Percentiles rank a stretch among this genome's conserved stretches.
phyloP scores from a whole-genome alignment of 2,113 vertebrate species.

The Delphinus delphis region DNA sequence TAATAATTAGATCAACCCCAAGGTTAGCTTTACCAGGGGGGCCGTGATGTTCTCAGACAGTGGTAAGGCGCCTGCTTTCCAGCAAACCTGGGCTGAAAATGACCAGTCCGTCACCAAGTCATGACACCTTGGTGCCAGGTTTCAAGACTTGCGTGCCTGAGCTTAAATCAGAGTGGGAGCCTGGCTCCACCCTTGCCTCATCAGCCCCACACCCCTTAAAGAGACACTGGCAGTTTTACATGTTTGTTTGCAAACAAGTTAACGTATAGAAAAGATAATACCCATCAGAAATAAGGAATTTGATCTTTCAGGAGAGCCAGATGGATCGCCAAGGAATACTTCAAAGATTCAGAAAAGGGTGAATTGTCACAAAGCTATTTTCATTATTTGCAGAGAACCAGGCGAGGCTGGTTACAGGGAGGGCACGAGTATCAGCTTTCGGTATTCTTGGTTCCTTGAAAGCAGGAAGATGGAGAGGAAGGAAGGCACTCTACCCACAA shows the following conservation, averaged over 20 bases:
- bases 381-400: not conserved
- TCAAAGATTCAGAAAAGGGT: not conserved
- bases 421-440: not conserved
- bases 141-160: not conserved
- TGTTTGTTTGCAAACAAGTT: not conserved
- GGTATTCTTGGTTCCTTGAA: not conserved
- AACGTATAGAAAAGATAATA: not conserved
- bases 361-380: not conserved
- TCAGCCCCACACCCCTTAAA: not conserved
- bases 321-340: not conserved
- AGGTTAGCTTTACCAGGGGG: not conserved
- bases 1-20: not conserved
- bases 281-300: constrained; percentile 37
- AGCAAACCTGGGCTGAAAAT: not conserved
- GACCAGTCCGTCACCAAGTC: not conserved
- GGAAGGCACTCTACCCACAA: not conserved
- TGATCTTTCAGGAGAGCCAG: not conserved
- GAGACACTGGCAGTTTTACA: not conserved
- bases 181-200: not conserved
- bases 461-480: not conserved
- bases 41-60: not conserved
- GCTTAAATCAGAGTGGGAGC: not conserved
- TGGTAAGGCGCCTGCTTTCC: not conserved
- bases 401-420: not conserved
- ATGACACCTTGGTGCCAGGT: not conserved